Conservation (phyloP, 2,113 vertebrate species). For the Tamias sibiricus region DNA sequence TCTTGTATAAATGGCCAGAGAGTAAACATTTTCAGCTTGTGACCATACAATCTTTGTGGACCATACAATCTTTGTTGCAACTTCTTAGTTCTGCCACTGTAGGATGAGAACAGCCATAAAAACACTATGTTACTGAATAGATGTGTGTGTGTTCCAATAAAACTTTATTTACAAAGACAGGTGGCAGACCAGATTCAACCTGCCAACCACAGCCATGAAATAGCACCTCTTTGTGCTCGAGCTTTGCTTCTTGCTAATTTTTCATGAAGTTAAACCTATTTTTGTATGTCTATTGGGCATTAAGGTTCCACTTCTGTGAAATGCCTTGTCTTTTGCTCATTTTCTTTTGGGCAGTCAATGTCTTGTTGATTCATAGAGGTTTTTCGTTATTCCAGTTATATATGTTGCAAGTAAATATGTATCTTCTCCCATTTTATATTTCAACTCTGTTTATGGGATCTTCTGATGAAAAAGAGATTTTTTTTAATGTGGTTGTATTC, state of each 20-base stretch:
- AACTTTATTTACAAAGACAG: background rate
- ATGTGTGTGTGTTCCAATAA: background rate
- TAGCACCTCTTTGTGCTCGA: background rate
- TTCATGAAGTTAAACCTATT: background rate
- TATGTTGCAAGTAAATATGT: background rate
- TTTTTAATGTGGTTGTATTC: background rate
- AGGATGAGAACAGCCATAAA: background rate
- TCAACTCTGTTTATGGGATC: background rate
- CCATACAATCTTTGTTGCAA: background rate
- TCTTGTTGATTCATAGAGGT: background rate
- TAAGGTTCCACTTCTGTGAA: background rate
- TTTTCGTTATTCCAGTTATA: background rate
- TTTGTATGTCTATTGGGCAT: background rate
- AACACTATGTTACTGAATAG: background rate
- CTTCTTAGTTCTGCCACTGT: background rate
- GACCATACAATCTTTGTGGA: background rate
- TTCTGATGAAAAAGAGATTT: background rate
- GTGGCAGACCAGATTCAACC: background rate
- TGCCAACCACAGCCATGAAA: background rate
- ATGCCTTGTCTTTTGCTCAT: background rate
- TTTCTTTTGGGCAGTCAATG: background rate
- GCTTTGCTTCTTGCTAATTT: background rate
- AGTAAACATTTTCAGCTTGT: background rate
- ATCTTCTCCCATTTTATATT: background rate
- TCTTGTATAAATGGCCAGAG: background rate